These are phyloP conservation scores for Uropetala carovei DNA, from an alignment of 2,888 invertebrate species.

Conservation along the genomic window DNA sequence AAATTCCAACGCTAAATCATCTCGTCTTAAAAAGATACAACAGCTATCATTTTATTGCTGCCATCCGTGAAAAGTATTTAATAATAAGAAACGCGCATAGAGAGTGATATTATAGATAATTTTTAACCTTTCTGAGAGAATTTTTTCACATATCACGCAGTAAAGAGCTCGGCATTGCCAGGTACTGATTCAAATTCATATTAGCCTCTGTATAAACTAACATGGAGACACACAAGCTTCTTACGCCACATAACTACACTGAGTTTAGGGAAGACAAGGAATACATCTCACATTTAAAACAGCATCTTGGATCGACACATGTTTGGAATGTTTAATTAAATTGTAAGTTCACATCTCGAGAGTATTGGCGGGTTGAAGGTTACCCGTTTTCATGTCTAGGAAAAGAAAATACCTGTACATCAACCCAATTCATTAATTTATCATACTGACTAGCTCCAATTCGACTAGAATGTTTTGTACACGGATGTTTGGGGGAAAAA, in stretches of 20 bases:
- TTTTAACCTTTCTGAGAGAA: background rate
- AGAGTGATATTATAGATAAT: background rate
- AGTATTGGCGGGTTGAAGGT: background rate
- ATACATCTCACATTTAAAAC: conserved; percentile 50
- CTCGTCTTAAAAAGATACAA: background rate
- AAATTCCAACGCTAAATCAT: background rate
- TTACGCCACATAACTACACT: conserved; percentile 29
- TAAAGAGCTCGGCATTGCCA: background rate
- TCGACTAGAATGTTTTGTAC: background rate
- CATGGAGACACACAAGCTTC: conserved; percentile 29
- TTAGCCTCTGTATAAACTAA: conserved; percentile 19
- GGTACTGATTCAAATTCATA: background rate
- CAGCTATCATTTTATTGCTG: conserved; percentile 16
- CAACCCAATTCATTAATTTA: background rate
- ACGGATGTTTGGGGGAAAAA: background rate
- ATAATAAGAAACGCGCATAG: background rate
- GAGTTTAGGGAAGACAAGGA: conserved; percentile 48
- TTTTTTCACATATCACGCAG: background rate
- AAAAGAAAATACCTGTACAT: background rate
- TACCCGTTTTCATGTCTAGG: background rate
- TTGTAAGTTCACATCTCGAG: background rate
- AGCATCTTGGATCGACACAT: conserved; percentile 13
- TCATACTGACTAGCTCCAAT: background rate
- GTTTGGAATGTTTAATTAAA: background rate
- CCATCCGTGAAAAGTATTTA: background rate